phyloP scores from a whole-genome alignment of 37 sponge, comb jelly and placozoan genomes.

The Lycopodina hypogea region DNA sequence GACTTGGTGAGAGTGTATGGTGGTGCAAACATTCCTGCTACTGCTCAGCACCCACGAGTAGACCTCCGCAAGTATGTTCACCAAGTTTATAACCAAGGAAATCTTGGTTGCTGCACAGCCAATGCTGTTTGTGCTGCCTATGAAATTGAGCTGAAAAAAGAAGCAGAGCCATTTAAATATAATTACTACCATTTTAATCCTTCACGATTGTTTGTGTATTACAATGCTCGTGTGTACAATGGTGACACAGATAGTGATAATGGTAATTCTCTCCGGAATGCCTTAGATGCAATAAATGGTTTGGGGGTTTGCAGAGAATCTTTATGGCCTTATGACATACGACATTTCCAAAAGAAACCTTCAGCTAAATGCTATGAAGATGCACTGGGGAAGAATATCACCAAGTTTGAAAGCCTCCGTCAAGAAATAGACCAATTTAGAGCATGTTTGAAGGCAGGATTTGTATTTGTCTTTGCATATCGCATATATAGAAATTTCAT shows the following conservation, averaged over 20 bases:
- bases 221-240: slow-evolving; percentile 1
- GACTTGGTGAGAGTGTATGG: slow-evolving; percentile 2
- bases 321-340: slow-evolving; percentile 3
- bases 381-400: slow-evolving; percentile 4
- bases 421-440: background rate
- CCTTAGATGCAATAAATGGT: background rate
- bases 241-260: background rate
- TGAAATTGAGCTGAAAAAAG: background rate
- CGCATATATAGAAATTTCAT: background rate
- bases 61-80: slow-evolving; percentile 2
- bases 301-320: slow-evolving; percentile 22
- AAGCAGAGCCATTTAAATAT: background rate
- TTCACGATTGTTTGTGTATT: slow-evolving; percentile 25
- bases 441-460: slow-evolving; percentile 16
- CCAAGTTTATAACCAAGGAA: slow-evolving; percentile 8
- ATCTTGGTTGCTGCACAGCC: slow-evolving; percentile 16
- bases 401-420: background rate
- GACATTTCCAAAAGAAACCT: background rate
- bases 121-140: slow-evolving; percentile 32
- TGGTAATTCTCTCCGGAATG: slow-evolving; percentile 16
- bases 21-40: background rate
- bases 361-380: background rate
- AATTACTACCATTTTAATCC: background rate
- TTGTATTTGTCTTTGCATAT: slow-evolving; percentile 1
- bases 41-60: background rate